phyloP scores from a whole-genome alignment of 2,113 vertebrate genomes.

The Dolichallabes microphthalmus region DNA sequence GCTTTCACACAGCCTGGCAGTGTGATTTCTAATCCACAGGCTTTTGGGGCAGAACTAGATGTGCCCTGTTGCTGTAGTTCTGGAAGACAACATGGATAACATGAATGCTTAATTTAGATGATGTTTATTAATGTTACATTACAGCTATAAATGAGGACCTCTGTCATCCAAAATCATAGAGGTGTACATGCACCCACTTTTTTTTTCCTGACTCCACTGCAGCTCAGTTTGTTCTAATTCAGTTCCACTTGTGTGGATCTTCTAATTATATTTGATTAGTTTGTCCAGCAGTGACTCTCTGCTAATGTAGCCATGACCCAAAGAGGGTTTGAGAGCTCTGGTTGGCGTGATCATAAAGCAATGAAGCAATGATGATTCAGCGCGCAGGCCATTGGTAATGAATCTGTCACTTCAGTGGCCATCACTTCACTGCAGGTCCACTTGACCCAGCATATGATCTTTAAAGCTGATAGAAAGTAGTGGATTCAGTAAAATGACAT shows the following conservation, averaged over 20 bases:
- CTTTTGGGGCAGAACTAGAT: neutral
- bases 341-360: conserved; percentile 28
- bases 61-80: conserved; percentile 7
- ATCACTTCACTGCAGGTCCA: conserved; percentile 29
- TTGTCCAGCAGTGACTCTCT: conserved; percentile 37
- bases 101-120: conserved; percentile 17
- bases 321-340: neutral
- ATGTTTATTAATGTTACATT: conserved; percentile 8
- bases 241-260: conserved; percentile 17
- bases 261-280: conserved; percentile 48
- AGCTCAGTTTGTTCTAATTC: conserved; percentile 15
- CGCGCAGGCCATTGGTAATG: conserved; percentile 17
- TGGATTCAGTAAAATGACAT: neutral
- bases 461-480: conserved; percentile 24
- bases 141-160: neutral
- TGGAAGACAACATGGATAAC: neutral
- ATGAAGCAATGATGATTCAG: conserved; percentile 23
- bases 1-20: neutral
- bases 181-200: neutral
- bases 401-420: conserved; percentile 41
- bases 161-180: conserved; percentile 5
- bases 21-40: neutral
- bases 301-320: conserved; percentile 14
- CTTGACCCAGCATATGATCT: conserved; percentile 37
- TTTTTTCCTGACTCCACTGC: neutral